Percentiles rank a stretch among this genome's conserved stretches.
Conservation (phyloP, 2,797 vertebrate genomes). For the Ispidina picta region DNA sequence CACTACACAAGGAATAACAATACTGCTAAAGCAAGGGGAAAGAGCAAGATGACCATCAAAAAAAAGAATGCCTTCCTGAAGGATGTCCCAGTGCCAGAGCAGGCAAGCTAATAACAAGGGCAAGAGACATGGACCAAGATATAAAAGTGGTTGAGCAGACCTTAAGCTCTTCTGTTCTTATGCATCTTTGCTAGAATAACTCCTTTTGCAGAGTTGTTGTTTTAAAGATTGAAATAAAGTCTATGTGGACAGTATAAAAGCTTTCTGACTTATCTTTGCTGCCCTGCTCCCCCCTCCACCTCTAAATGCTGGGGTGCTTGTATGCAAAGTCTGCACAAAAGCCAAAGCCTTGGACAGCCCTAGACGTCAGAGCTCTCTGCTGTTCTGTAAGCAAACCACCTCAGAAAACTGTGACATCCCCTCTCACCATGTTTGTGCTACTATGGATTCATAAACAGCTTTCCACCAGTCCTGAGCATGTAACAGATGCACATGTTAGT, state of each 20-base stretch:
- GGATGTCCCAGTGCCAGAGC: background rate
- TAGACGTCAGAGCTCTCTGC: background rate
- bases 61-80: background rate
- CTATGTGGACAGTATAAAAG: background rate
- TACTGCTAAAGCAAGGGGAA: background rate
- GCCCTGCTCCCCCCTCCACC: rapidly evolving
- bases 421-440: background rate
- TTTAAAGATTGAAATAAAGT: background rate
- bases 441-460: background rate
- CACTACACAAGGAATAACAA: background rate
- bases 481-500: background rate
- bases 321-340: background rate
- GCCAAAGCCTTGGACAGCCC: background rate
- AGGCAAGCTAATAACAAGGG: background rate
- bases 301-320: background rate
- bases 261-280: background rate
- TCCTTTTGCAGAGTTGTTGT: background rate
- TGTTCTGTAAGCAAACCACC: background rate
- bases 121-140: background rate
- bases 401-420: background rate
- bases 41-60: background rate
- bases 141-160: background rate
- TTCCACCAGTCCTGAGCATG: background rate
- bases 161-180: background rate
- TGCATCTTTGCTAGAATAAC: background rate